Evolutionary conservation across 53 echinoderm and acorn worm species (phyloP).

Genomic region (Astropecten irregularis): DNA sequence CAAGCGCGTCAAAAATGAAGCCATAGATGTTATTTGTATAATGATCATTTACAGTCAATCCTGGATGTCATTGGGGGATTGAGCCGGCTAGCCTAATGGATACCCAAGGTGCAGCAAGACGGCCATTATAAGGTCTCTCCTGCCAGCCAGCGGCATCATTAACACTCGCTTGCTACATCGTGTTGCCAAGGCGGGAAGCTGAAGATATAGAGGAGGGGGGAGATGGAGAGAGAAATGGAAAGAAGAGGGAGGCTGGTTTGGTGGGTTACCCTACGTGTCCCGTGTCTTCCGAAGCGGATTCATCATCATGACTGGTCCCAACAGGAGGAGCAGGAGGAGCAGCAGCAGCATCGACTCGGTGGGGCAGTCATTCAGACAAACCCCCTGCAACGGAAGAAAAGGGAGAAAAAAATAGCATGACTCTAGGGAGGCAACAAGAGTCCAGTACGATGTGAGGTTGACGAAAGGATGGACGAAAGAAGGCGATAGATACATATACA

Average conservation of each 20-base stretch:
- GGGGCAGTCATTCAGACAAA: too few species aligned
- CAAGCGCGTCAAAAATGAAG: slow-evolving; percentile 34
- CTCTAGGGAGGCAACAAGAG: slow-evolving; percentile 3
- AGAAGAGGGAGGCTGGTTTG: slow-evolving; percentile 6
- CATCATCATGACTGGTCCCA: too few species aligned
- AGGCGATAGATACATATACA: too few species aligned
- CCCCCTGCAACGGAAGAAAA: neutral
- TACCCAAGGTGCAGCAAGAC: slow-evolving; percentile 1
- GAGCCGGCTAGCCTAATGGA: slow-evolving; percentile 22
- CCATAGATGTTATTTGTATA: slow-evolving; percentile 25
- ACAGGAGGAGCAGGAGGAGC: too few species aligned
- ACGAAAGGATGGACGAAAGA: neutral
- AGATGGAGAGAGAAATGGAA: too few species aligned
- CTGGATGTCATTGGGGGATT: neutral
- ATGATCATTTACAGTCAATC: slow-evolving; percentile 45
- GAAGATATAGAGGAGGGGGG: too few species aligned
- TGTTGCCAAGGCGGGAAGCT: too few species aligned
- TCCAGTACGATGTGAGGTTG: too few species aligned
- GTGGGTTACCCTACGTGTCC: slow-evolving; percentile 14
- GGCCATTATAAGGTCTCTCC: slow-evolving; percentile 7
- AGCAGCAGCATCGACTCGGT: too few species aligned
- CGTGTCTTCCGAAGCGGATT: neutral
- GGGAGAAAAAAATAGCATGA: neutral
- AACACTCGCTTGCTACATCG: slow-evolving; percentile 32
- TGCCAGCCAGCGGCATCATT: slow-evolving; percentile 17